Evolutionary conservation across 2,797 vertebrate genomes (phyloP).

Genomic region (Sebastolobus altivelis): DNA sequence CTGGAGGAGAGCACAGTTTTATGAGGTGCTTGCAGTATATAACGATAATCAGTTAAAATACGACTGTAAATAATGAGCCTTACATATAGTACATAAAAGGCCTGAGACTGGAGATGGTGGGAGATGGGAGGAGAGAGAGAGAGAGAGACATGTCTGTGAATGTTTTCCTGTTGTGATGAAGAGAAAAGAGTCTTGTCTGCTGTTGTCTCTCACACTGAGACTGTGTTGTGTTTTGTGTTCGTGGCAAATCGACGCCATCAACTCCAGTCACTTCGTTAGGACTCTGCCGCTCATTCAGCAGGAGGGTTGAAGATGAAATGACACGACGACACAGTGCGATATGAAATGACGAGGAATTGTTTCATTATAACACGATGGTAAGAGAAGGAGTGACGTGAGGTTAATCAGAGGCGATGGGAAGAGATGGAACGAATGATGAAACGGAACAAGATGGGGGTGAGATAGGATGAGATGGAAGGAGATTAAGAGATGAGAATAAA

Average conservation of each 20-base stretch:
- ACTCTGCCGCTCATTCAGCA: slow-evolving; percentile 26
- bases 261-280: slow-evolving; percentile 60
- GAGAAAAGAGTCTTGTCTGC: slow-evolving; percentile 63
- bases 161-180: slow-evolving; percentile 51
- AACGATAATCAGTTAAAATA: background rate
- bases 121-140: slow-evolving; percentile 32
- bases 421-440: slow-evolving; percentile 27
- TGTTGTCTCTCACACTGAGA: slow-evolving; percentile 58
- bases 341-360: background rate
- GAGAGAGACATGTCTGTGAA: slow-evolving; percentile 40
- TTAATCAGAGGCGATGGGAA: slow-evolving; percentile 18
- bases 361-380: background rate
- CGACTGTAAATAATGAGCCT: background rate
- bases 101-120: slow-evolving; percentile 28
- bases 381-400: background rate
- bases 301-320: slow-evolving; percentile 4
- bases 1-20: background rate
- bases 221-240: slow-evolving; percentile 51
- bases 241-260: slow-evolving; percentile 45
- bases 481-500: slow-evolving; percentile 14
- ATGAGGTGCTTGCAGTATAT: background rate
- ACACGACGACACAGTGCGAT: slow-evolving; percentile 10
- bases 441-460: background rate
- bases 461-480: slow-evolving; percentile 4
- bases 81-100: background rate